Base-by-base conservation (phyloP, 2,888 invertebrate species). In the Stictocephala bisonia region DNA sequence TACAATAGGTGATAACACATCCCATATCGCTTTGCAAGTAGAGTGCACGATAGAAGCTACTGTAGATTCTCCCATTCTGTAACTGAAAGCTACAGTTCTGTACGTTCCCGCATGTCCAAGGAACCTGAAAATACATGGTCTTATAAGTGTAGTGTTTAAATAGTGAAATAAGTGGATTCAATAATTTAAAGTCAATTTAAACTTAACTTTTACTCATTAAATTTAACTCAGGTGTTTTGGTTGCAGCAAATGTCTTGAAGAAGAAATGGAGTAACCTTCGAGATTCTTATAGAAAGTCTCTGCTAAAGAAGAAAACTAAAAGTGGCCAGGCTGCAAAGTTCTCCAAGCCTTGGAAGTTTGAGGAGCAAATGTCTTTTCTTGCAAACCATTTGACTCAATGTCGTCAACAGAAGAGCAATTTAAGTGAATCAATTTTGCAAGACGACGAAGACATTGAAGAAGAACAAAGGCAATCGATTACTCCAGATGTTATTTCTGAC, bases 361-460 rank as follows among this genome's bases (percentile, higher is more conserved):
- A 60, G 18, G 35, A 60, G 2, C 60, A 60, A 60, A 60, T 60
- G 60, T 35, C 35, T 60, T 60, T 60, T 29, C 53, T 53, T 53
- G 22, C 9, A n/a, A 15, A 44, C 11, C 53, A 58, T 29, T 58
- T 58, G 58, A 7, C 58, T 27, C 27, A 58, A 26, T 27, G 27
- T 27, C 18, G 50, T 22, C 11, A 20, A 24, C 50, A 50, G 44
- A n/a, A n/a, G 9, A 53, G 53, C 22, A 53, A 53, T n/a, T 3
- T 53, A 24, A 22, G n/a, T n/a, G n/a, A n/a, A n/a, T n/a, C n/a
- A n/a, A n/a, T n/a, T n/a, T n/a, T n/a, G n/a, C n/a, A n/a, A n/a
- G n/a, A n/a, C n/a, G n/a, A n/a, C n/a, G n/a, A n/a, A n/a, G n/a
- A n/a, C n/a, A n/a, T n/a, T n/a, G n/a, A n/a, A n/a, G n/a, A n/a